A percentile compares a stretch with the other conserved stretches of the same genome.
Evolutionary conservation across 2,888 invertebrate species (phyloP).

Genomic region (Drosophila algonquin): DNA sequence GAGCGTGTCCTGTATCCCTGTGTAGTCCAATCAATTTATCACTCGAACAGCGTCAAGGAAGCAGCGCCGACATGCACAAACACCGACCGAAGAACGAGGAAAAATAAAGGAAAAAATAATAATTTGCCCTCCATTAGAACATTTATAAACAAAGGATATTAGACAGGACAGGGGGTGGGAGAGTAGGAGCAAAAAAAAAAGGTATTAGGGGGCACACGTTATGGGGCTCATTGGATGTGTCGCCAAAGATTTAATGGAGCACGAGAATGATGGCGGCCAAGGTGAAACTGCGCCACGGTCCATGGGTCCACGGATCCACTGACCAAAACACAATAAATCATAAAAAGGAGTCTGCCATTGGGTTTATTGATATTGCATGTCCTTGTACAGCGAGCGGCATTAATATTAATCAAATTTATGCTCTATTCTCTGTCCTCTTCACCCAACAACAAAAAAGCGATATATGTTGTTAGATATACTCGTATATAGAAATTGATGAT

Average conservation of each 20-base stretch:
- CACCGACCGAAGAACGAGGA: conserved; percentile 13
- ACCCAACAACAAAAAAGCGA: neutral
- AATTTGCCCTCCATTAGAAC: conserved; percentile 71
- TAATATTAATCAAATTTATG: conserved; percentile 75
- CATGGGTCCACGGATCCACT: conserved; percentile 22
- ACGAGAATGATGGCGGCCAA: conserved; percentile 61
- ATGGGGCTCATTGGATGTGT: conserved; percentile 78
- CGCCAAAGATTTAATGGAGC: conserved; percentile 80
- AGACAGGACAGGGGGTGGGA: conserved; percentile 48
- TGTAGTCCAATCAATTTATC: conserved; percentile 79
- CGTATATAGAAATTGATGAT: conserved; percentile 58
- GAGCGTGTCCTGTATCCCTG: conserved; percentile 12
- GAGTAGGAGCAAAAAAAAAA: conserved; percentile 47
- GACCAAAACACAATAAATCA: conserved; percentile 72
- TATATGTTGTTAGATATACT: conserved; percentile 18
- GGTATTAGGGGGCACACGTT: conserved; percentile 75
- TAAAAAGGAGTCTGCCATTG: conserved; percentile 50
- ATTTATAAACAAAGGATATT: conserved; percentile 81
- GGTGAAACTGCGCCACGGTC: conserved; percentile 54
- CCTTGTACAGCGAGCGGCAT: conserved; percentile 52
- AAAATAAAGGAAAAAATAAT: conserved; percentile 56
- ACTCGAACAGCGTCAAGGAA: conserved; percentile 63
- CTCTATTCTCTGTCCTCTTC: conserved; percentile 19
- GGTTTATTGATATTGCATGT: conserved; percentile 77
- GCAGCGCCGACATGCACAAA: conserved; percentile 42